Base-by-base conservation (phyloP, 92 coral and sea anemone genomes). In the Hydrozoanthus gracilis region DNA sequence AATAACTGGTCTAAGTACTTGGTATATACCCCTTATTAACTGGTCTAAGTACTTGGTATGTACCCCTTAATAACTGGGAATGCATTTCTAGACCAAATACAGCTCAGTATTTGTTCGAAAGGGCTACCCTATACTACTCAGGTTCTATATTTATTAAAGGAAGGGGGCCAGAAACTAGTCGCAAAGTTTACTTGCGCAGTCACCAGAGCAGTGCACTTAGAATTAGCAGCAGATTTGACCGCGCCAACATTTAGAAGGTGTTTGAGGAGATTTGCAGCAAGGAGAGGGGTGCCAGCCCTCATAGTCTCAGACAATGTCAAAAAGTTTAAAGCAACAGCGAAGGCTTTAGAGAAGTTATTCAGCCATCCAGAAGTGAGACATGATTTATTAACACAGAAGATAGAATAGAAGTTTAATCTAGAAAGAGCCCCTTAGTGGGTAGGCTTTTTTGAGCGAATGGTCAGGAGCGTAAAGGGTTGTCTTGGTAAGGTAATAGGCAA, bases 371-470 rank as follows among this genome's bases (percentile, higher is more conserved):
- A 60, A 11, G 11, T 14, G 66, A 60, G 66, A 17, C n/a, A 11
- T 17, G n/a, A 60, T 60, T 17, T 60, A 60, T n/a, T n/a, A n/a
- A n/a, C n/a, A n/a, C n/a, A n/a, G n/a, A n/a, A n/a, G n/a, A n/a
- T n/a, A n/a, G n/a, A n/a, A n/a, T n/a, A n/a, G n/a, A 64, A 64
- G 7, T 64, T 64, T 35, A 64, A 64, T 64, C 7, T 64, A 64
- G 71, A 66, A 66, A 66, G 58, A 49, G 88, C 83, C 54, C 88
- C 83, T 3, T 86, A 83, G 88, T 86, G 88, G 88, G 88, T 75
- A 12, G 75, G 87, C n/a, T 58, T 85, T 85, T 74, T 72, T 62
- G 88, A 85, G 56, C 58, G 71, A 35, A 74, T 85, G 88, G 82
- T 73, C 8, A 73, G 82, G 35, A 70, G 88, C 27, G 88, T 84